Evolutionary conservation across 2,113 vertebrate genomes (phyloP).

Genomic region (Phoenicopterus ruber): DNA sequence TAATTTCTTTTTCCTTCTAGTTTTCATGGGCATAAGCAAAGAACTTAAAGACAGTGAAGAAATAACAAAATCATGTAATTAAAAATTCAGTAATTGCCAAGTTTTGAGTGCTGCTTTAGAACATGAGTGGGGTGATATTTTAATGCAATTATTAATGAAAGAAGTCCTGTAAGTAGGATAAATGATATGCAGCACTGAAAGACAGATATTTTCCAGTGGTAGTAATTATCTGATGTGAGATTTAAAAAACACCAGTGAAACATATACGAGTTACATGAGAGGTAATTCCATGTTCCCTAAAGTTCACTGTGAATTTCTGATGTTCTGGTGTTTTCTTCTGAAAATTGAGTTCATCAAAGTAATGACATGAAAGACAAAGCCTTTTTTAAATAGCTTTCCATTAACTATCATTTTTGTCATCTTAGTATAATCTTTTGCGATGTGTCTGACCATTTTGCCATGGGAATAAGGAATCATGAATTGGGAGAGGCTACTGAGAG

Average conservation of each 20-base stretch:
- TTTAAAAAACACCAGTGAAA: background rate
- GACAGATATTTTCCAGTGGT: background rate
- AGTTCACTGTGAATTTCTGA: background rate
- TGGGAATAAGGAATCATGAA: background rate
- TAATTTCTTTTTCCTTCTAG: background rate
- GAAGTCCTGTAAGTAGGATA: background rate
- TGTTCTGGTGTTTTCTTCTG: background rate
- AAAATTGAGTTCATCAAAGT: background rate
- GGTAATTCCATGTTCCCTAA: background rate
- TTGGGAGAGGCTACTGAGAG: background rate
- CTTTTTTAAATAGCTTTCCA: background rate
- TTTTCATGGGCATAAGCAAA: background rate
- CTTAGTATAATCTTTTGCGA: background rate
- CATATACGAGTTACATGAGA: background rate
- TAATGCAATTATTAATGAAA: conserved; percentile 16
- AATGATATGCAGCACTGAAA: background rate
- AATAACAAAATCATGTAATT: background rate
- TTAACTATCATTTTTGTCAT: background rate
- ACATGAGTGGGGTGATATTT: conserved; percentile 29
- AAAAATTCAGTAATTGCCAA: conserved; percentile 28
- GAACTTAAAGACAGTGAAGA: background rate
- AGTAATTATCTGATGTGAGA: conserved; percentile 2
- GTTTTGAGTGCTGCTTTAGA: conserved; percentile 34
- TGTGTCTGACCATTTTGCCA: background rate
- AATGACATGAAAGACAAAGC: background rate